phyloP scores from a whole-genome alignment of 2,113 vertebrate species.

The Cephalophus harveyi region DNA sequence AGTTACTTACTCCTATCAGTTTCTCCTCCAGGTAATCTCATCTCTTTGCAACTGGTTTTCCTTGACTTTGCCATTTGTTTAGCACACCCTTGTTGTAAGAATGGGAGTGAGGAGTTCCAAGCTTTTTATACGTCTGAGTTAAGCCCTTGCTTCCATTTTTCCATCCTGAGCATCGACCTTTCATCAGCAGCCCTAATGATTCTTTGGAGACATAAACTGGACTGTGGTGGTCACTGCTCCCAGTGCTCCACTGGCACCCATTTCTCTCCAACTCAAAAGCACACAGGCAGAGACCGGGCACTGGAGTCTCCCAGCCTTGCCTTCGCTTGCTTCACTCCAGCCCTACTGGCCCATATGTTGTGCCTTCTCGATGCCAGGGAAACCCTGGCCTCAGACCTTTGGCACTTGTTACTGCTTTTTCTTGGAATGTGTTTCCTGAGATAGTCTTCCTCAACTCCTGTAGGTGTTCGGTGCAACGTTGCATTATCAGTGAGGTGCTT shows the following conservation, averaged over 20 bases:
- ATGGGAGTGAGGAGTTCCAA: not conserved
- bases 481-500: not conserved
- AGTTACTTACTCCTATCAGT: too few relatives aligned
- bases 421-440: not conserved
- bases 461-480: not conserved
- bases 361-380: not conserved
- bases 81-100: not conserved
- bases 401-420: not conserved
- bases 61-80: not conserved
- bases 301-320: accelerated
- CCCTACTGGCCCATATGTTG: not conserved
- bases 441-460: not conserved
- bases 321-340: not conserved
- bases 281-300: accelerated
- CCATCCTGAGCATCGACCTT: not conserved
- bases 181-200: not conserved
- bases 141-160: not conserved
- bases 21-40: not conserved
- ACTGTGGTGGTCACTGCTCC: not conserved
- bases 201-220: not conserved
- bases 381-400: not conserved
- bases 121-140: not conserved
- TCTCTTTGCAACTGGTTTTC: not conserved
- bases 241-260: not conserved
- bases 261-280: not conserved